A percentile compares a stretch with the other conserved stretches of the same genome.
Conservation (phyloP, 1,140 invertebrate species). For the Scaptomyza montana region DNA sequence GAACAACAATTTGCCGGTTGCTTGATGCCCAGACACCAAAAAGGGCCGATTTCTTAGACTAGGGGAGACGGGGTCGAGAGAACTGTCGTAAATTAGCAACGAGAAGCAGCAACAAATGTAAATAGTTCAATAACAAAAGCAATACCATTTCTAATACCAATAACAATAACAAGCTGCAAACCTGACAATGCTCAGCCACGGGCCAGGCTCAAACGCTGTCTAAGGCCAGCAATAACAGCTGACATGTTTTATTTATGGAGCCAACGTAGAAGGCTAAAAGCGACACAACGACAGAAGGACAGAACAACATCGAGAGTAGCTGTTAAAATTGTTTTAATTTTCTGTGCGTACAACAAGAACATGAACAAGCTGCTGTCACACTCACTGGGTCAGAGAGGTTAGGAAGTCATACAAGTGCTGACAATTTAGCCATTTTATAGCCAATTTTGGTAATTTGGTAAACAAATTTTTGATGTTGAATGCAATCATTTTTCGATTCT, state of each 20-base stretch:
- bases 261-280: constrained; percentile 58
- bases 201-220: constrained; percentile 51
- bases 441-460: background rate
- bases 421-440: constrained; percentile 29
- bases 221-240: constrained; percentile 72
- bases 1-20: constrained; percentile 75
- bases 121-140: constrained; percentile 81
- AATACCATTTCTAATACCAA: constrained; percentile 47
- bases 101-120: constrained; percentile 73
- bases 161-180: constrained; percentile 59
- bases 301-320: constrained; percentile 70
- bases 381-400: constrained; percentile 25
- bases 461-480: no score
- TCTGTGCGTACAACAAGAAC: constrained; percentile 55
- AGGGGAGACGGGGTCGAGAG: background rate
- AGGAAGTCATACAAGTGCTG: constrained; percentile 24
- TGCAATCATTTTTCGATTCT: no score
- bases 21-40: constrained; percentile 49
- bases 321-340: constrained; percentile 83
- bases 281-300: constrained; percentile 28
- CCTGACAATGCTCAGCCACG: background rate
- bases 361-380: constrained; percentile 41
- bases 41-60: constrained; percentile 5
- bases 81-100: constrained; percentile 68
- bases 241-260: constrained; percentile 81